Evolutionary conservation across 2,797 vertebrate genomes (phyloP), one percentile per base, ranked within the genome.

Genomic region (Bryconaethiops microstoma): DNA sequence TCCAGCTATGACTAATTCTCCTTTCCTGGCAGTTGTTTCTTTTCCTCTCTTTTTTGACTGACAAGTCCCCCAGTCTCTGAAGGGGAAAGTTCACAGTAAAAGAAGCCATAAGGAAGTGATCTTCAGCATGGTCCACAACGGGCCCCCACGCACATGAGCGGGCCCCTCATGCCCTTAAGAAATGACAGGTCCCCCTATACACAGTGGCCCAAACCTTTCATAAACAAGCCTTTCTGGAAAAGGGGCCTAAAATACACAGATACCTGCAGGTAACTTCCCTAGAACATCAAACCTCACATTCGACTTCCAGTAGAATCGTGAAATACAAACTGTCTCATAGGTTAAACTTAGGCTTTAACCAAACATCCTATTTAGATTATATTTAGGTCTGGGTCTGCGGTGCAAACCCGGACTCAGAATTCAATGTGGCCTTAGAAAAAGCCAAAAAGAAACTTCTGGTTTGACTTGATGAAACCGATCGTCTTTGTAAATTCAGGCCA

Each of bases 21-120:
- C 81, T 73, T 75, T 42, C 79, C 59, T 60, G 81, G 73, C 45
- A 54, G 0, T 80, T 77, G 78, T 81, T 80, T 83, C 85, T 86
- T 60, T 29, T 59, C 40, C 19, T 83, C 55, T 17, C 79, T 68
- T 65, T 1, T 77, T 35, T 85, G 85, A 89, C 39, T 77, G 88
- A 87, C 84, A 87, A 65, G 71, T 8, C 25, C 64, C 29, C 60
- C 64, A 42, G 78, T 63, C 75, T 62, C 57, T 29, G 48, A 86
- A 76, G 69, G 75, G 69, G 48, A 68, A 60, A 86, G 80, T 39
- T 74, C 13, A 2, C 19, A 87, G 76, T 65, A 76, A 80, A 83
- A 29, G 78, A 86, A 86, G 76, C 75, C 69, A 45, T 42, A 7
- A 54, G 81, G 79, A 85, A 69, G 5, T 35, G 52, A 64, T 62